Evolutionary conservation across 2,797 vertebrate species (phyloP).

Genomic region (Manis crassicaudata): DNA sequence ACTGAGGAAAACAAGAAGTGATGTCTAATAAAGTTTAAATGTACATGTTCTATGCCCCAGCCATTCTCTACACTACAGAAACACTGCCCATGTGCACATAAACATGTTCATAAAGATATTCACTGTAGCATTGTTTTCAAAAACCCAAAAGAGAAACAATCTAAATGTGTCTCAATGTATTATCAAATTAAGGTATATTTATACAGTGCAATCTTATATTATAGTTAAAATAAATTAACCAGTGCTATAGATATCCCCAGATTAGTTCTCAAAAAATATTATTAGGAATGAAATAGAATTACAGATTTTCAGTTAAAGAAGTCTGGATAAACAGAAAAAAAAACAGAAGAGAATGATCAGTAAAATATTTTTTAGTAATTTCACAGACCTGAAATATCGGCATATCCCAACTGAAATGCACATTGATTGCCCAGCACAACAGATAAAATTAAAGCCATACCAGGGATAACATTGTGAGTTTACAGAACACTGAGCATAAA

Average conservation of each 20-base stretch:
- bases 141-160: background rate
- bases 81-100: background rate
- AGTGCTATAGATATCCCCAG: background rate
- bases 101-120: background rate
- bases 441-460: background rate
- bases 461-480: background rate
- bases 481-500: background rate
- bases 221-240: background rate
- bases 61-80: background rate
- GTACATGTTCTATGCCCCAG: background rate
- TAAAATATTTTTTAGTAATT: background rate
- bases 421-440: fast-evolving
- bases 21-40: fast-evolving
- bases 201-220: background rate
- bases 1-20: background rate
- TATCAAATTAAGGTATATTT: background rate
- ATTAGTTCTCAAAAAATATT: background rate
- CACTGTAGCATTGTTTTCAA: background rate
- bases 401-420: background rate
- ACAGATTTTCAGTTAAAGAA: background rate
- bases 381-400: fast-evolving
- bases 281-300: background rate
- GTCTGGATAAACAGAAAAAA: background rate
- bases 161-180: background rate
- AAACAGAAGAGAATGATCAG: background rate